Percentiles rank a stretch among this genome's conserved stretches.
These are phyloP conservation scores for Palythoa caribaeorum DNA, from an alignment of 92 coral and sea anemone species.

Conservation along the genomic window DNA sequence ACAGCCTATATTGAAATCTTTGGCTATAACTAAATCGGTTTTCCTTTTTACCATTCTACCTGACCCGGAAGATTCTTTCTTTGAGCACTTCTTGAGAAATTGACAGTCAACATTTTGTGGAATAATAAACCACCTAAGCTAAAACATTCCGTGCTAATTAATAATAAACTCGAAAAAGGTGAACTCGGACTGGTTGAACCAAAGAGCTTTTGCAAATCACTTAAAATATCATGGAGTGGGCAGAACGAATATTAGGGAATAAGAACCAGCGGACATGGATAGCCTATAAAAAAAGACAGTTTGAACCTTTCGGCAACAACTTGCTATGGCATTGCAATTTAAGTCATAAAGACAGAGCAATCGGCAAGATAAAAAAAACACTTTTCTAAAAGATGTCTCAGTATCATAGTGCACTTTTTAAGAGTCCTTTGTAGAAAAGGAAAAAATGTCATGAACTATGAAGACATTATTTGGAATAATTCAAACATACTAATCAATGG, in stretches of 20 bases:
- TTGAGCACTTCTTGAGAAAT: neutral
- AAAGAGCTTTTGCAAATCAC: neutral
- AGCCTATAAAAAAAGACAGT: too few species aligned
- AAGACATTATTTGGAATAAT: too few species aligned
- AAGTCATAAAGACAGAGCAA: too few species aligned
- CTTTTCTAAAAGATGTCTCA: too few species aligned
- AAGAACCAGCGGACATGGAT: neutral
- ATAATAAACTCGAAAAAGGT: neutral
- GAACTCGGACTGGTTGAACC: neutral
- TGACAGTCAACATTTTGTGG: neutral
- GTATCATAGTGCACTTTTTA: too few species aligned
- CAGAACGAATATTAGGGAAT: neutral
- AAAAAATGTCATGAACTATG: too few species aligned
- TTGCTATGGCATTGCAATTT: too few species aligned
- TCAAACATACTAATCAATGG: too few species aligned
- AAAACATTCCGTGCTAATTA: neutral
- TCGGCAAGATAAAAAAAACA: too few species aligned
- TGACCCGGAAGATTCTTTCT: neutral
- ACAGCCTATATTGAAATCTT: neutral
- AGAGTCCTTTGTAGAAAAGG: too few species aligned
- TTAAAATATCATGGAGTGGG: neutral
- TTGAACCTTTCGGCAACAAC: too few species aligned
- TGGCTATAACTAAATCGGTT: neutral
- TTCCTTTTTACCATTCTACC: constrained; percentile 1
- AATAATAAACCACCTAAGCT: neutral